phyloP scores from a whole-genome alignment of 2,888 invertebrate genomes.

The Seira sanloemensis region DNA sequence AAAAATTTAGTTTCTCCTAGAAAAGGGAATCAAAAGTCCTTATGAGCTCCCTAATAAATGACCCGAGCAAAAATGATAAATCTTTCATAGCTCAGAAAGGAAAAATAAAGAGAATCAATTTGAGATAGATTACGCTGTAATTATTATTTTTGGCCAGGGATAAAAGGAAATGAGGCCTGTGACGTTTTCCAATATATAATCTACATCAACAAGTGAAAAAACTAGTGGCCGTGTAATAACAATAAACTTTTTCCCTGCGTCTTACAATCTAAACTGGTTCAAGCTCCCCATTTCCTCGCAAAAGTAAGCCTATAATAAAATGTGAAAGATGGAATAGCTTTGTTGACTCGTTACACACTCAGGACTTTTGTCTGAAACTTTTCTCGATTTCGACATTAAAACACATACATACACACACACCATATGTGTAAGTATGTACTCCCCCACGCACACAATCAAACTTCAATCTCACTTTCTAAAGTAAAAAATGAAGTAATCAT shows the following conservation, averaged over 20 bases:
- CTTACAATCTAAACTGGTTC: too few species aligned
- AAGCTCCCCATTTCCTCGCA: too few species aligned
- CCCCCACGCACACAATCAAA: neutral
- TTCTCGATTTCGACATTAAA: too few species aligned
- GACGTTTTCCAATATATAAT: constrained; percentile 23
- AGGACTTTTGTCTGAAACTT: too few species aligned
- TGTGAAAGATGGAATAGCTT: too few species aligned
- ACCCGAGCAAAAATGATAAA: constrained; percentile 67
- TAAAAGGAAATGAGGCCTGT: constrained; percentile 34
- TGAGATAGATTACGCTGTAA: constrained; percentile 59
- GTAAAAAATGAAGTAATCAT: neutral
- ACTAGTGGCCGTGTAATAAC: too few species aligned
- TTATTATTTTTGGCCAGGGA: neutral
- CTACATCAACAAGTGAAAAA: constrained; percentile 41
- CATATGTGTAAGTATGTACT: too few species aligned
- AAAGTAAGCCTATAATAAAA: too few species aligned
- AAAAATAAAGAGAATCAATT: constrained; percentile 64
- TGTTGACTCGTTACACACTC: too few species aligned
- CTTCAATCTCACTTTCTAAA: neutral
- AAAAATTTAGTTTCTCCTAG: neutral
- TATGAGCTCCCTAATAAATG: constrained; percentile 64
- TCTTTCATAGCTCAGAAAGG: constrained; percentile 45
- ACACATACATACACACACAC: too few species aligned
- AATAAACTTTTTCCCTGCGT: too few species aligned
- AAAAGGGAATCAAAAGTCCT: constrained; percentile 22